These are phyloP conservation scores for Seriola quinqueradiata DNA, from an alignment of 2,113 vertebrate species.

Conservation along the genomic window DNA sequence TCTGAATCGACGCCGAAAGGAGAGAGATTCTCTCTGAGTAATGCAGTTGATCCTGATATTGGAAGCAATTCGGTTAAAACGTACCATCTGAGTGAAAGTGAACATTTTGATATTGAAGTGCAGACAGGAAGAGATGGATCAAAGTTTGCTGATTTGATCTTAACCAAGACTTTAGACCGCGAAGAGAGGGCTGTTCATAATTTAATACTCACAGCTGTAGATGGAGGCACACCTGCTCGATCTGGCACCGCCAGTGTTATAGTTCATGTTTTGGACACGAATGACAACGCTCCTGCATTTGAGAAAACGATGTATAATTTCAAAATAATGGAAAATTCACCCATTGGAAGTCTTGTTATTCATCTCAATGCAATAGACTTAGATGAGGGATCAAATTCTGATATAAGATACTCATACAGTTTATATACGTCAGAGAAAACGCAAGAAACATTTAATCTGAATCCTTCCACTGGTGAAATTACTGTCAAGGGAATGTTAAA, in stretches of 20 bases:
- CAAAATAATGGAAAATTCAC: constrained; percentile 66
- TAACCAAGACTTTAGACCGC: constrained; percentile 62
- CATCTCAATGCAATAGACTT: constrained; percentile 61
- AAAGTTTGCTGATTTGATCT: constrained; percentile 65
- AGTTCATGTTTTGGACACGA: constrained; percentile 75
- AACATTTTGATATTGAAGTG: constrained; percentile 74
- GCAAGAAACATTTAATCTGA: constrained; percentile 75
- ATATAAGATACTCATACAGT: constrained; percentile 80
- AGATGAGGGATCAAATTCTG: constrained; percentile 68
- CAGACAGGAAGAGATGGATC: constrained; percentile 72
- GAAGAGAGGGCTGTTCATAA: constrained; percentile 69
- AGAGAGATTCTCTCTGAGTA: constrained; percentile 78
- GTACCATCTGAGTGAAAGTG: constrained; percentile 70
- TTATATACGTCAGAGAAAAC: constrained; percentile 75
- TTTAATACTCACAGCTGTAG: constrained; percentile 80
- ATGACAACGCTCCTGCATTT: constrained; percentile 81
- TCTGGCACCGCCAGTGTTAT: constrained; percentile 76
- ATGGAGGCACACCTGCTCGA: constrained; percentile 78
- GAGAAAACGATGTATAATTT: constrained; percentile 55
- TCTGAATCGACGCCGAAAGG: constrained; percentile 60
- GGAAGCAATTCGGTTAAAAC: constrained; percentile 70
- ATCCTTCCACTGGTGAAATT: constrained; percentile 82
- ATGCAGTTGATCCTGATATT: constrained; percentile 78
- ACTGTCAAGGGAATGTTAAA: constrained; percentile 78
- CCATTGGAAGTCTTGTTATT: constrained; percentile 63